A percentile compares a stretch with the other conserved stretches of the same genome.
phyloP scores from a whole-genome alignment of 1,140 invertebrate species.

The Tribolium castaneum region DNA sequence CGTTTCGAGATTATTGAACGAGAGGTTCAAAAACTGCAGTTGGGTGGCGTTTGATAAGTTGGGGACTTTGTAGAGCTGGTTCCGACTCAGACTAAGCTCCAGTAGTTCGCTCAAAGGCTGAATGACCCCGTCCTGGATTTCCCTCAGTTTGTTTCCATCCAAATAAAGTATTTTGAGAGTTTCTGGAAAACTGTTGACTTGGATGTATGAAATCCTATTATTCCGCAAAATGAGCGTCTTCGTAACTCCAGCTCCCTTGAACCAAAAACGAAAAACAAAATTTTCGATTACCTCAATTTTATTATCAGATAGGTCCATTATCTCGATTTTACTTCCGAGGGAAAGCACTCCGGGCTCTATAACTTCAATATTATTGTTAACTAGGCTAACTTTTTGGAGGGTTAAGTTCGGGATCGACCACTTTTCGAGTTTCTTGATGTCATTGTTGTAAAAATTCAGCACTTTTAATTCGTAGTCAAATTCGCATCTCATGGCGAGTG shows the following conservation, averaged over 20 bases:
- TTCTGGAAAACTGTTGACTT: not conserved
- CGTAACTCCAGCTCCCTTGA: not conserved
- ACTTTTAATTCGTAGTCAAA: not conserved
- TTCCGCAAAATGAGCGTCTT: not conserved
- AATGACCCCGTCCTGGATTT: not conserved
- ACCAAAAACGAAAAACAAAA: not conserved
- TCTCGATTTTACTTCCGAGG: not conserved
- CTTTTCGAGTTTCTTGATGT: not conserved
- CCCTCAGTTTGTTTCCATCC: slow-evolving; percentile 1
- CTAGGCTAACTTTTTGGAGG: not conserved
- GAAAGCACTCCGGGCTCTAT: not conserved
- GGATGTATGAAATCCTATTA: not conserved
- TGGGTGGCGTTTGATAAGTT: not conserved
- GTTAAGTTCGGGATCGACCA: not conserved
- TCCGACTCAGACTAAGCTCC: not conserved
- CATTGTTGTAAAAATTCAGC: not conserved
- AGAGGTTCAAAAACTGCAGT: not conserved
- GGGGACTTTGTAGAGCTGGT: not conserved
- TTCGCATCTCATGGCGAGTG: not conserved
- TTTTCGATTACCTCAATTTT: not conserved
- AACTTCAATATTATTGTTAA: not conserved
- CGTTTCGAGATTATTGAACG: not conserved
- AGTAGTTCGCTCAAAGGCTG: not conserved
- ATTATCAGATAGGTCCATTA: not conserved
- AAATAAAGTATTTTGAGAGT: not conserved